Evolutionary conservation across 2,113 vertebrate genomes (phyloP).

Genomic region (Propithecus coquereli): DNA sequence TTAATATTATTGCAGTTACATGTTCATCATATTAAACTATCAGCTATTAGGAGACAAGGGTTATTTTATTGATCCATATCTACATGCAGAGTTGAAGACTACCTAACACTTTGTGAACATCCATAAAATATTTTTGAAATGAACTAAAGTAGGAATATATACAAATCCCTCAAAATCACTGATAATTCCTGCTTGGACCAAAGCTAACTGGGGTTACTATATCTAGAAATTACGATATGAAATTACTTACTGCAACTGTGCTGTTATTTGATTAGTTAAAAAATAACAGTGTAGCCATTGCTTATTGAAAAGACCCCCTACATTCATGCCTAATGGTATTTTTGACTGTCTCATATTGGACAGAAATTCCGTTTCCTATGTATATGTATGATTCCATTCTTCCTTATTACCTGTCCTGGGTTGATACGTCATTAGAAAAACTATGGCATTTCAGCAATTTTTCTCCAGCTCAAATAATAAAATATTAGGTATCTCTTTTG

Average conservation of each 20-base stretch:
- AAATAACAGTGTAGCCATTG: background rate
- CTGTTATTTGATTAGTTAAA: background rate
- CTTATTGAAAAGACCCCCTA: background rate
- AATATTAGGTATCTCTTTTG: background rate
- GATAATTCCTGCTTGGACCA: background rate
- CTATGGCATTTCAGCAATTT: background rate
- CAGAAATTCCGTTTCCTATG: background rate
- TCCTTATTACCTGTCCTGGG: background rate
- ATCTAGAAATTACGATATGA: background rate
- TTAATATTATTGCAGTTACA: background rate
- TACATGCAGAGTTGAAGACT: background rate
- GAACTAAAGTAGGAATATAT: background rate
- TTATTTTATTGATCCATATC: background rate
- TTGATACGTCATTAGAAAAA: background rate
- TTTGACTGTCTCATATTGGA: background rate
- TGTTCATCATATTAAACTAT: background rate
- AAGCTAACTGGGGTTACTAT: background rate
- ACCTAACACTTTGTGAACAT: background rate
- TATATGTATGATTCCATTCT: background rate
- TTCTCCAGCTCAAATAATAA: background rate
- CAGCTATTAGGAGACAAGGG: background rate
- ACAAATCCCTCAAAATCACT: background rate
- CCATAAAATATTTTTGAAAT: background rate
- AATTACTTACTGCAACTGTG: background rate
- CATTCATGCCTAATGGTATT: background rate